Percentiles rank a stretch among this genome's conserved stretches.
Conservation (phyloP, 2,888 invertebrate species). For the Camptogramma bilineatum region DNA sequence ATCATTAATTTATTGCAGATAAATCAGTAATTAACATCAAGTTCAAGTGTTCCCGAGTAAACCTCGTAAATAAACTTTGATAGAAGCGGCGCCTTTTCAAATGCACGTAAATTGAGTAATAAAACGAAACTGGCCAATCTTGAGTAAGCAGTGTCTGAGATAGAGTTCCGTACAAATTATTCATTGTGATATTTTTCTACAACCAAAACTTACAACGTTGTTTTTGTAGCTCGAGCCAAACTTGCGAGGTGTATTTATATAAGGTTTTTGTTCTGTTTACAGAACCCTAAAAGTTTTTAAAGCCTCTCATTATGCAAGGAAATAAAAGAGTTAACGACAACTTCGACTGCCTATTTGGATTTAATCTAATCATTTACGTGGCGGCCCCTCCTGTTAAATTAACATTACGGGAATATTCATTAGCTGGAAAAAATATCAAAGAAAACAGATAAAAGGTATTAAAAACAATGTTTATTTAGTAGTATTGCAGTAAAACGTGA, state of each 20-base stretch:
- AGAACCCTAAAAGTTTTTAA: conserved; percentile 29
- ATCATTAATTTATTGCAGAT: background rate
- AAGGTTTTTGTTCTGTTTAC: background rate
- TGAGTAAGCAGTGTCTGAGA: background rate
- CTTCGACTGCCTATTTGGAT: conserved; percentile 32
- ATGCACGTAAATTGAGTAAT: conserved; percentile 10
- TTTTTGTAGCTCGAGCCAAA: background rate
- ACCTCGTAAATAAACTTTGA: conserved; percentile 6
- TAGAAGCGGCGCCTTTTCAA: conserved; percentile 3
- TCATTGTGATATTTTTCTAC: background rate
- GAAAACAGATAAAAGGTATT: background rate
- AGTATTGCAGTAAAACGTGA: background rate
- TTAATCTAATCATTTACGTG: conserved; percentile 29
- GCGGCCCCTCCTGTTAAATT: conserved; percentile 26
- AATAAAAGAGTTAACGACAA: conserved; percentile 34
- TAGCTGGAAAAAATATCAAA: background rate
- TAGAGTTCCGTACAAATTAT: conserved; percentile 1
- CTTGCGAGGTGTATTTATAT: background rate
- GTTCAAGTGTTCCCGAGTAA: conserved; percentile 4
- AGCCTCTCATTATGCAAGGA: conserved; percentile 28
- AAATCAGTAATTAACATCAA: conserved; percentile 4
- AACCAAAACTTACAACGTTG: background rate
- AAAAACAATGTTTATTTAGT: background rate
- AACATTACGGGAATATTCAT: conserved; percentile 8
- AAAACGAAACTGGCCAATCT: conserved; percentile 7